Conservation (phyloP, 2,113 vertebrate species). For the Mesembrinibis cayennensis region DNA sequence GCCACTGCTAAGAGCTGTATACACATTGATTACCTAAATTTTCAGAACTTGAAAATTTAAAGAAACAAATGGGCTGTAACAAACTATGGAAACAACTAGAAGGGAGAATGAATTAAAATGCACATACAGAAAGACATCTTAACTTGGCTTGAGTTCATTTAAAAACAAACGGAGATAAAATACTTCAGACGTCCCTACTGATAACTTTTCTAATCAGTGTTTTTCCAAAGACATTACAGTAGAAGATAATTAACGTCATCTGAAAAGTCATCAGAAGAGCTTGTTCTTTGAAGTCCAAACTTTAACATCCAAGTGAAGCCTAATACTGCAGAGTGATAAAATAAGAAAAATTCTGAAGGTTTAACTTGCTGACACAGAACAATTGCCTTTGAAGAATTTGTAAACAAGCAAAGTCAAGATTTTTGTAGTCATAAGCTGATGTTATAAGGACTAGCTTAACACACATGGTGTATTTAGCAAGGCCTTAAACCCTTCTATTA, state of each 20-base stretch:
- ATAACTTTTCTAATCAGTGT: background rate
- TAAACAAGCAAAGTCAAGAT: background rate
- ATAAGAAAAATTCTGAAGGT: background rate
- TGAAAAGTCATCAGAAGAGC: background rate
- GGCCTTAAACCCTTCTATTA: background rate
- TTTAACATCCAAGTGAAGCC: background rate
- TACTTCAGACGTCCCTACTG: background rate
- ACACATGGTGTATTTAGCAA: background rate
- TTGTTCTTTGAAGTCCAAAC: background rate
- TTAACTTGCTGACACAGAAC: background rate
- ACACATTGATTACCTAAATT: background rate
- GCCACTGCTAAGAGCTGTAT: background rate
- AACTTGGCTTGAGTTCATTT: background rate
- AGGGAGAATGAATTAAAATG: background rate
- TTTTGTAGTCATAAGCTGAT: background rate
- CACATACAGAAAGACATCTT: background rate
- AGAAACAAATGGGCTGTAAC: background rate
- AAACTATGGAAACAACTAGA: background rate
- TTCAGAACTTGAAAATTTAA: background rate
- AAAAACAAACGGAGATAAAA: background rate
- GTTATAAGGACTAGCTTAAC: background rate
- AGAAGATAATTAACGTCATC: background rate
- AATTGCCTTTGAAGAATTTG: background rate
- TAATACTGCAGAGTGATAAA: background rate
- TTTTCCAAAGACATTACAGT: background rate